phyloP scores from a whole-genome alignment of 92 coral and sea anemone species.

The Blastomussa wellsi region DNA sequence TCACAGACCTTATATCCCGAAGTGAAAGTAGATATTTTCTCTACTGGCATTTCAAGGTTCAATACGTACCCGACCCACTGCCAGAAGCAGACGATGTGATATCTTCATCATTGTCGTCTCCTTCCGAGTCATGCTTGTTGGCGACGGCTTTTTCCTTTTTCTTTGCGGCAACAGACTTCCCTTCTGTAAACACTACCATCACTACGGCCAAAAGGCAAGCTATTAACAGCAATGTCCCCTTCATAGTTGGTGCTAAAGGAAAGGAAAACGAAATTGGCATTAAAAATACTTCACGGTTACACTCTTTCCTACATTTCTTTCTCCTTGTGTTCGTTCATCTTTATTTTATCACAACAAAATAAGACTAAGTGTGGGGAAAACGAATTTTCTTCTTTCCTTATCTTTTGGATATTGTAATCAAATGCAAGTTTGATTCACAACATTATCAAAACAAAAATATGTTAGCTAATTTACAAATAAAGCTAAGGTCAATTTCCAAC shows the following conservation, averaged over 20 bases:
- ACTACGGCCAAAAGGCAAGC: constrained; percentile 27
- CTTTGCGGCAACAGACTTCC: background rate
- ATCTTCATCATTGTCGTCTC: background rate
- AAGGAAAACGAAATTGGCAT: background rate
- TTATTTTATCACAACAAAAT: background rate
- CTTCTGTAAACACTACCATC: background rate
- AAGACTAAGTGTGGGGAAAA: background rate
- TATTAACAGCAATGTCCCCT: background rate
- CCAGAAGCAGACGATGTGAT: background rate
- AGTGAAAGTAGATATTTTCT: too few relatives aligned
- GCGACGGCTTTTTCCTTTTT: background rate
- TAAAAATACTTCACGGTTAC: background rate
- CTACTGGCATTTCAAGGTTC: too few relatives aligned
- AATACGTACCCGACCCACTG: constrained; percentile 19
- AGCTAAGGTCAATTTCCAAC: background rate
- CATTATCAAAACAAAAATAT: background rate
- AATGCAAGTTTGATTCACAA: background rate
- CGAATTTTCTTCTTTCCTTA: background rate
- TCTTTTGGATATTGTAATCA: background rate
- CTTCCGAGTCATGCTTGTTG: background rate
- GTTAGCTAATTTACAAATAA: background rate
- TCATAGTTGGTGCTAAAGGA: background rate
- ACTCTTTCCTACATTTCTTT: background rate
- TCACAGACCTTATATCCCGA: background rate
- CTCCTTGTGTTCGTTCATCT: background rate